Evolutionary conservation across 2,888 invertebrate genomes (phyloP), one percentile per base, ranked within the genome.

Genomic region (Autographa pulchrina): DNA sequence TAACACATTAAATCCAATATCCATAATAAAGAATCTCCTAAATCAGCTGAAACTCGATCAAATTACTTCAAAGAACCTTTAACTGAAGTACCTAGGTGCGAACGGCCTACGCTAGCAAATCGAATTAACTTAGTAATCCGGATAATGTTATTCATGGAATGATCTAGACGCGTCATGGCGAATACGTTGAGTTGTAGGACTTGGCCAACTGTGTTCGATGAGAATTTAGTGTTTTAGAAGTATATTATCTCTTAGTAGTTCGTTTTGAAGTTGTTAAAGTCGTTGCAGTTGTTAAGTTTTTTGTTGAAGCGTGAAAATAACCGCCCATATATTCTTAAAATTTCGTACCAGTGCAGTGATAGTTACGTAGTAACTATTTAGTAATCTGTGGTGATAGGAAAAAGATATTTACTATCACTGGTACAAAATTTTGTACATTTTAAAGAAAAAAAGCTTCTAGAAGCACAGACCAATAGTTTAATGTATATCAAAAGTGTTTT

Each of bases 61-160:
- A 48, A 48, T 48, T 6, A n/a, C n/a, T n/a, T 16, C n/a, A n/a
- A 48, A 48, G n/a, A 48, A n/a, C n/a, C 48, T n/a, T n/a, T 25
- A 4, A 3, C 25, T 32, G 16, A 13, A 48, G 18, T 38, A 9
- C 11, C n/a, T n/a, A 63, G 48, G 62, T 48, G 31, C 18, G n/a
- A 62, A 32, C 8, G 14, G 7, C 31, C 77, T 56, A 68, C 73
- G 16, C 62, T 0, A 25, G 7, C 41, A 52, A 61, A 65, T 65
- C 74, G 31, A 62, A 41, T 78, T 73, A 77, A 62, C 69, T 73
- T 54, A 64, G 61, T 65, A 54, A 73, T 54, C 65, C 58, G 14
- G 5, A n/a, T 78, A 77, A 73, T 77, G 38, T 31, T 76, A 78
- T 76, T 78, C 78, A 73, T 73, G 62, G 16, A 16, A 32, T 43